Evolutionary conservation across 1,140 invertebrate genomes (phyloP).

Genomic region (Cotesia typhae): DNA sequence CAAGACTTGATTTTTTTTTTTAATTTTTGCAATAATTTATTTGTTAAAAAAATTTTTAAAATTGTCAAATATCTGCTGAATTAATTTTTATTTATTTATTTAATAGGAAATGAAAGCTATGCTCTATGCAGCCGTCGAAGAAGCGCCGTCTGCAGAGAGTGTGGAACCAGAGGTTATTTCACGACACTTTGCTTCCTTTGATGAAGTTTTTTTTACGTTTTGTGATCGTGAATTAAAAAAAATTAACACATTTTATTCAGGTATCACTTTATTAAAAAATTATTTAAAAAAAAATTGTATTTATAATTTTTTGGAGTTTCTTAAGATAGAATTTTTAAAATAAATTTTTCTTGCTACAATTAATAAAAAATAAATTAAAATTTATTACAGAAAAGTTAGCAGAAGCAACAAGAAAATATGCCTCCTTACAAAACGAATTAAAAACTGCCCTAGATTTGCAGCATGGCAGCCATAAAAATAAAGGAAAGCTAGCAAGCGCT

Average conservation of each 20-base stretch:
- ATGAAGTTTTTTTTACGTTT: conserved; percentile 94
- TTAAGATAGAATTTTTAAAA: neutral
- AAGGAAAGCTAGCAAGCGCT: conserved; percentile 66
- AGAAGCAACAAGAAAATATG: conserved; percentile 94
- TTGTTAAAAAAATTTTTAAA: conserved; percentile 14
- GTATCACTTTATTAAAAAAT: conserved; percentile 61
- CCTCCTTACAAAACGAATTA: conserved; percentile 88
- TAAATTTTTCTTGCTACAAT: too few relatives aligned
- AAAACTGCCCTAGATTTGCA: conserved; percentile 78
- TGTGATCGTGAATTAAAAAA: conserved; percentile 95
- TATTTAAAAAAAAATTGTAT: too few relatives aligned
- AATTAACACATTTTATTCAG: conserved; percentile 97
- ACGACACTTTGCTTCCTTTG: conserved; percentile 93
- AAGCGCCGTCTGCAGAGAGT: conserved; percentile 86
- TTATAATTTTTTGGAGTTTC: too few relatives aligned
- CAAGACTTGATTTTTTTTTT: conserved; percentile 13
- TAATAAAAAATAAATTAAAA: too few relatives aligned
- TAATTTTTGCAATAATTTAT: conserved; percentile 32
- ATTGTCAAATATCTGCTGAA: neutral
- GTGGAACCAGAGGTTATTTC: conserved; percentile 88
- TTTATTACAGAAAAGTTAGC: conserved; percentile 88
- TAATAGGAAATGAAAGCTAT: conserved; percentile 90
- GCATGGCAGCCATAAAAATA: conserved; percentile 64
- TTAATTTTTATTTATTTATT: conserved; percentile 19
- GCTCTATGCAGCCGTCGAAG: conserved; percentile 87